Percentiles rank a stretch among this genome's conserved stretches.
phyloP scores from a whole-genome alignment of 2,888 invertebrate genomes.

The Phymatocera aterrima region DNA sequence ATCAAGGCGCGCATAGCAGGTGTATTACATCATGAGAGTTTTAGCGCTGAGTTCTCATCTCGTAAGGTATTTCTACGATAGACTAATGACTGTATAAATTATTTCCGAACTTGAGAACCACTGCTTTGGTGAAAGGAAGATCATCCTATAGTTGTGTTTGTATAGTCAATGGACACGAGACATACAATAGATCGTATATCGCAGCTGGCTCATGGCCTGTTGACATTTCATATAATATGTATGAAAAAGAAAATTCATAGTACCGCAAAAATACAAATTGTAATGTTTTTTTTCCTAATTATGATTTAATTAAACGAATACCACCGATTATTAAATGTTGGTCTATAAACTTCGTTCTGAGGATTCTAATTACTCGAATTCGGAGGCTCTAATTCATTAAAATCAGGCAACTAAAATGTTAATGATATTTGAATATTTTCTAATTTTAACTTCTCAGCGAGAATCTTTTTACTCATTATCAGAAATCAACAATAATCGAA shows the following conservation, averaged over 20 bases:
- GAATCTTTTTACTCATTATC: background rate
- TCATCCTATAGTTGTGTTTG: conserved; percentile 39
- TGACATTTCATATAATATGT: conserved; percentile 35
- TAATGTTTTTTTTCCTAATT: too few species aligned
- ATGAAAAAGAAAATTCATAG: conserved; percentile 7
- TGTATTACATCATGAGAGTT: conserved; percentile 57
- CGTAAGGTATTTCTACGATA: background rate
- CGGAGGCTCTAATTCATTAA: background rate
- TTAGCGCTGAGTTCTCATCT: conserved; percentile 50
- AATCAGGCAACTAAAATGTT: background rate
- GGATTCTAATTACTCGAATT: background rate
- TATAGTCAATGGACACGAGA: conserved; percentile 31
- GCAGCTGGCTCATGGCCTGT: conserved; percentile 21
- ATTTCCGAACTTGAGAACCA: conserved; percentile 50
- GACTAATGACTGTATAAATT: conserved; percentile 36
- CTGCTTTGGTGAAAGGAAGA: conserved; percentile 64
- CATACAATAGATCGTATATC: conserved; percentile 5
- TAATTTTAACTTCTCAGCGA: background rate
- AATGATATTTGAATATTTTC: background rate
- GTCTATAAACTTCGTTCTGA: background rate
- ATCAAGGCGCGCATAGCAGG: conserved; percentile 49
- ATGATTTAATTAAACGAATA: background rate
- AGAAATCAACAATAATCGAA: too few species aligned
- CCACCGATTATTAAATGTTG: background rate
- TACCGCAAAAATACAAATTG: background rate